Conservation (phyloP, 2,797 vertebrate genomes). For the Rhinophrynus dorsalis region DNA sequence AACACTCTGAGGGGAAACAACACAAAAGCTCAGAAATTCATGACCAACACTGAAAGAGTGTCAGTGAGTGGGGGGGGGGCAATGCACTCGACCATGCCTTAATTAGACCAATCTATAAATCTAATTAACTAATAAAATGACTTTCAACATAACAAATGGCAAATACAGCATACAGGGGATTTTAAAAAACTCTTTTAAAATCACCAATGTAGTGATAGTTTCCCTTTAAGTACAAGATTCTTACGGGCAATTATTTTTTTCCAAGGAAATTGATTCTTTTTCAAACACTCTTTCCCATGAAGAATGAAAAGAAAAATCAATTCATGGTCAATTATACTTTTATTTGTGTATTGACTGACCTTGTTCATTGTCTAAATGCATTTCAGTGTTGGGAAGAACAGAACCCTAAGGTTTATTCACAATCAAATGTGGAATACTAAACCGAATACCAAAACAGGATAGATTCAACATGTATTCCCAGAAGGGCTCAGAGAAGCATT, state of each 20-base stretch:
- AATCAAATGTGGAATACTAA: conserved; percentile 28
- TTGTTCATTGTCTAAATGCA: conserved; percentile 31
- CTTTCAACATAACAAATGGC: too few relatives aligned
- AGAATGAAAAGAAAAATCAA: conserved; percentile 41
- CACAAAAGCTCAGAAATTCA: too few relatives aligned
- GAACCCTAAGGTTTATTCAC: conserved; percentile 22
- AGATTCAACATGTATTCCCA: background rate
- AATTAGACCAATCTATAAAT: too few relatives aligned
- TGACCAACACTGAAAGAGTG: too few relatives aligned
- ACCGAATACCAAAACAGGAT: background rate
- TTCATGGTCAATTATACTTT: conserved; percentile 38
- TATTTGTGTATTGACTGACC: conserved; percentile 43
- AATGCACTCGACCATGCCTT: too few relatives aligned
- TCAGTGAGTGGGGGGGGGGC: too few relatives aligned
- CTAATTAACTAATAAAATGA: too few relatives aligned
- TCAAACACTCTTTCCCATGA: conserved; percentile 18
- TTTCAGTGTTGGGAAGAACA: conserved; percentile 38
- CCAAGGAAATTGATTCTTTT: conserved; percentile 41
- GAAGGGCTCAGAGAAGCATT: background rate
- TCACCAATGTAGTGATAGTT: too few relatives aligned
- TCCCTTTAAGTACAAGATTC: background rate
- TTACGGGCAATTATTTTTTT: conserved; percentile 19
- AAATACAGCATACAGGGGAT: too few relatives aligned
- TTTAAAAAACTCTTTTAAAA: too few relatives aligned
- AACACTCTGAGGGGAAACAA: too few relatives aligned